phyloP scores from a whole-genome alignment of 2,797 vertebrate genomes.

The Okamejei kenojei region DNA sequence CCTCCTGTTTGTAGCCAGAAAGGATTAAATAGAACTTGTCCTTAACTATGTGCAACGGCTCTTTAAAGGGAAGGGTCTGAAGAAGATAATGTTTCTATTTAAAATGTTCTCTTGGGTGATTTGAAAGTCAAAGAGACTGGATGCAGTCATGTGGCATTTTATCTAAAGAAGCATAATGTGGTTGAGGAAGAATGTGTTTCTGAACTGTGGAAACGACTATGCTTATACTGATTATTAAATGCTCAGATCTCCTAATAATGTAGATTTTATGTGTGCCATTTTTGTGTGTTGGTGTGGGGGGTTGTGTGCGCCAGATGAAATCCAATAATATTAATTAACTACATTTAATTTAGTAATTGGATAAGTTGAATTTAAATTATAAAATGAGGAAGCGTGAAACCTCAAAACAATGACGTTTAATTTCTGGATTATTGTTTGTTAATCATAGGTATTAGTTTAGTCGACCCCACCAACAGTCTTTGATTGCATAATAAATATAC shows the following conservation, averaged over 20 bases:
- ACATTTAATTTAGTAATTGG: background rate
- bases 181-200: background rate
- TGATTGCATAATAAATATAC: background rate
- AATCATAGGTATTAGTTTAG: background rate
- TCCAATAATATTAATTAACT: background rate
- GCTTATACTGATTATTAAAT: background rate
- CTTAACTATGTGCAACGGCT: background rate
- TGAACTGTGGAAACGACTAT: background rate
- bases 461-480: background rate
- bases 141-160: slow-evolving; percentile 1
- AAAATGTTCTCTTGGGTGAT: background rate
- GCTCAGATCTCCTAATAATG: background rate
- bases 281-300: background rate
- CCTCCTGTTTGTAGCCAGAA: slow-evolving; percentile 2
- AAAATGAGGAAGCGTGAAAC: background rate
- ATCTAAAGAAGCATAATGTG: slow-evolving; percentile 7
- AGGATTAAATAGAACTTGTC: background rate
- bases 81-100: slow-evolving; percentile 1
- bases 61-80: background rate
- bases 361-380: slow-evolving; percentile 26
- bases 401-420: background rate
- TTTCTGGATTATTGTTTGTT: background rate
- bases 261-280: background rate
- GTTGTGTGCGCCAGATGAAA: background rate
- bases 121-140: slow-evolving; percentile 15